phyloP scores from a whole-genome alignment of 1,140 invertebrate genomes.

The Brachionus sp. region DNA sequence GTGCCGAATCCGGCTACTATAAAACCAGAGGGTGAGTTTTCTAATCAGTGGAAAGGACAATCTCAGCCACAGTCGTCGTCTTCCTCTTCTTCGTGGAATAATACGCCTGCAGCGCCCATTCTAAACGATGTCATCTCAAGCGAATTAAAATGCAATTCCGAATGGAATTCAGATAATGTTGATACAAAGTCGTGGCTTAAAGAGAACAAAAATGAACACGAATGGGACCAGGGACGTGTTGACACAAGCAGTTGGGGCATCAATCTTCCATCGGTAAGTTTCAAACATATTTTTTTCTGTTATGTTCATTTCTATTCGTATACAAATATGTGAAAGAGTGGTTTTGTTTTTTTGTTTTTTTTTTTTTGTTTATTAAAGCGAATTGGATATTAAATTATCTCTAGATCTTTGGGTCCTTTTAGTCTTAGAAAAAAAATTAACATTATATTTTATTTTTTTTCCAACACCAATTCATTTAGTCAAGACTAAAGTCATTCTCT shows the following conservation, averaged over 20 bases:
- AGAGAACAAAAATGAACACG: neutral
- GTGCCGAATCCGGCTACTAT: neutral
- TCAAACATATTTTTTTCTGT: no score
- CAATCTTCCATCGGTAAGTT: constrained; percentile 24
- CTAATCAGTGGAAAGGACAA: neutral
- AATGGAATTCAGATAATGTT: constrained; percentile 36
- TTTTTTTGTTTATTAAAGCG: no score
- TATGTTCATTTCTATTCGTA: neutral
- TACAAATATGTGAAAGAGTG: neutral
- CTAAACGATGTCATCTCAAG: neutral
- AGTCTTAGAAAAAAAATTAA: no score
- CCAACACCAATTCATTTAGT: no score
- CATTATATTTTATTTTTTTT: no score
- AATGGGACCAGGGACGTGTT: constrained; percentile 31
- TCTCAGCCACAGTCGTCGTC: neutral
- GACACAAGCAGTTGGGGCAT: constrained; percentile 37
- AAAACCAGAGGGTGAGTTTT: neutral
- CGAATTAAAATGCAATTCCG: neutral
- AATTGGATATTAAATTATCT: no score
- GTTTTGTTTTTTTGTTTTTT: neutral
- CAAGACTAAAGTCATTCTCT: no score
- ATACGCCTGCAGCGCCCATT: neutral
- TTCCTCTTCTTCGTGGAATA: neutral
- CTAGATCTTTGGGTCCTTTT: no score
- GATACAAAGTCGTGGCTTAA: constrained; percentile 35